Percentiles rank a stretch among this genome's conserved stretches.
phyloP scores from a whole-genome alignment of 2,113 vertebrate genomes.

The Notarius lentiginosus region DNA sequence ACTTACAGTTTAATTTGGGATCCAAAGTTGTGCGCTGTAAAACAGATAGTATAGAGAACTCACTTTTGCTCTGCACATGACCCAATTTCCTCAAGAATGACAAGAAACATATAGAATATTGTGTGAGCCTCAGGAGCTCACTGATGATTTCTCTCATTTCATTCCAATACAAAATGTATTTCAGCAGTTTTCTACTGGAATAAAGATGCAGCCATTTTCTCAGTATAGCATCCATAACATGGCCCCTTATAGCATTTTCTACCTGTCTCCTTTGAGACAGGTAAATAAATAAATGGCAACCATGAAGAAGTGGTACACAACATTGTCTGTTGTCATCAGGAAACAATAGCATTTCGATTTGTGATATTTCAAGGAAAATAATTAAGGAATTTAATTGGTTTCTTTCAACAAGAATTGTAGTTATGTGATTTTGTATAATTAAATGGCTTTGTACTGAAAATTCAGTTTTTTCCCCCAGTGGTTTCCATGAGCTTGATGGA shows the following conservation, averaged over 20 bases:
- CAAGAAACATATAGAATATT: constrained; percentile 16
- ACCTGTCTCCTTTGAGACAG: background rate
- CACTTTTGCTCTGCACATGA: background rate
- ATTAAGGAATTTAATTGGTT: background rate
- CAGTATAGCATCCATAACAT: background rate
- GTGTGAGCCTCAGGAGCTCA: background rate
- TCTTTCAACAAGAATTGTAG: background rate
- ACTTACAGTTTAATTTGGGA: background rate
- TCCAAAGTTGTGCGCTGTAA: background rate
- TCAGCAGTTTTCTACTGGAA: background rate
- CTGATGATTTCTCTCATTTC: background rate
- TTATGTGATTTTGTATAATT: background rate
- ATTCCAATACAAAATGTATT: background rate
- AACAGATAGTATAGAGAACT: background rate
- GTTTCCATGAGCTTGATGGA: background rate
- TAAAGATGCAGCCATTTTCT: background rate
- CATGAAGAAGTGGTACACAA: background rate
- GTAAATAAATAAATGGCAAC: background rate
- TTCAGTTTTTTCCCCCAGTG: background rate
- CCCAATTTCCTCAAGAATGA: constrained; percentile 10
- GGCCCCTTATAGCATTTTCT: background rate
- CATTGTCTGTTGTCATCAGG: background rate
- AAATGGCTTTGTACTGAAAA: background rate
- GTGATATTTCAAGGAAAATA: background rate
- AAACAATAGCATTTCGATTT: background rate